These are phyloP conservation scores for Pipra filicauda DNA, from an alignment of 2,113 vertebrate species.

Conservation along the genomic window DNA sequence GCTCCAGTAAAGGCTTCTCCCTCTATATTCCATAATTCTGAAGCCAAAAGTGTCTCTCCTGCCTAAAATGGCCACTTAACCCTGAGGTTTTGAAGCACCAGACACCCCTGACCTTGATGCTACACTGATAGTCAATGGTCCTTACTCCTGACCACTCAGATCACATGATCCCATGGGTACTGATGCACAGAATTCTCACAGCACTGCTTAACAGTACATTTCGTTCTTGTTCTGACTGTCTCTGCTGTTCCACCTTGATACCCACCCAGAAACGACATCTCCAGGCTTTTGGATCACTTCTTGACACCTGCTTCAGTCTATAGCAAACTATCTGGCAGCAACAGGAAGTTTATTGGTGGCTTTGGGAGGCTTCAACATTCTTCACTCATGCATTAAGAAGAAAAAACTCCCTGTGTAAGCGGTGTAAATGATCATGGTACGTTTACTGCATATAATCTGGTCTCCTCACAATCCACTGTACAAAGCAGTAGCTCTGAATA, in stretches of 20 bases:
- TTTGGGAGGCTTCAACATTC: neutral
- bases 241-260: neutral
- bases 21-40: neutral
- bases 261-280: neutral
- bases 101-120: neutral
- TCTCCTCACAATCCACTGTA: neutral
- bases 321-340: neutral
- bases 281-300: neutral
- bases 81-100: neutral
- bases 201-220: neutral
- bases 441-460: neutral
- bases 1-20: neutral
- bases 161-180: rapidly evolving
- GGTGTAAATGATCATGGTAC: neutral
- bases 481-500: neutral
- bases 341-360: neutral
- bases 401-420: neutral
- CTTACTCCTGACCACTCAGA: neutral
- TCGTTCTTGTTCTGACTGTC: neutral
- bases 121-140: rapidly evolving
- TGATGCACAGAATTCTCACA: neutral
- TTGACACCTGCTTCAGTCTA: neutral
- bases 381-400: neutral
- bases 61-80: neutral
- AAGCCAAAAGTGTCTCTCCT: neutral